Percentiles rank a stretch among this genome's conserved stretches.
These are phyloP conservation scores for Metacarcinus magister DNA, from an alignment of 2,888 invertebrate genomes.

Conservation along the genomic window DNA sequence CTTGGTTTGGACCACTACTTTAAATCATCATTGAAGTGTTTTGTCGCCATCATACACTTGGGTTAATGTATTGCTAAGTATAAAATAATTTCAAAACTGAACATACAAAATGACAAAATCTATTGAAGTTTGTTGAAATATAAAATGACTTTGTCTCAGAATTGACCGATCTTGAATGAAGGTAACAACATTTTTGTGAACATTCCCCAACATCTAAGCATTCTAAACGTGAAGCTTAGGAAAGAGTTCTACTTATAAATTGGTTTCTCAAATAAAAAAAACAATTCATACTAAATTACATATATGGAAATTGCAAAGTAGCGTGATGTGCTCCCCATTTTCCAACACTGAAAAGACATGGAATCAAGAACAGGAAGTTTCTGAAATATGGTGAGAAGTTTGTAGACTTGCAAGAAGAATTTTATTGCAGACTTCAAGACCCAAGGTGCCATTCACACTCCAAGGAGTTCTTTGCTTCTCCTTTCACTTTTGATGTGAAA, in stretches of 20 bases:
- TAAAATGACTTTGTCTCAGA: background rate
- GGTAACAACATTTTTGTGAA: background rate
- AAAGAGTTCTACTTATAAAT: no score
- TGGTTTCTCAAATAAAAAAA: no score
- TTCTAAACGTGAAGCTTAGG: background rate
- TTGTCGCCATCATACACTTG: background rate
- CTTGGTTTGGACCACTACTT: background rate
- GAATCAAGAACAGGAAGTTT: background rate
- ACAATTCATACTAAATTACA: background rate
- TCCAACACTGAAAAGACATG: background rate
- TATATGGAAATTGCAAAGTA: background rate
- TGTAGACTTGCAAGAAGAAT: background rate
- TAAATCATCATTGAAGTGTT: background rate
- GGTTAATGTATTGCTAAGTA: background rate
- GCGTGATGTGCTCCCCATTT: background rate
- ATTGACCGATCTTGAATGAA: background rate
- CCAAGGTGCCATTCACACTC: background rate
- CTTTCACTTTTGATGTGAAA: background rate
- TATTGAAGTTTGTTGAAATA: background rate
- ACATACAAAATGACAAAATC: background rate
- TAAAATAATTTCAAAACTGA: background rate
- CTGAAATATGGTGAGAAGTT: background rate
- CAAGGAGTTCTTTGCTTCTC: background rate
- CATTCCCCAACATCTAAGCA: background rate
- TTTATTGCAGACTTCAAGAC: background rate